Evolutionary conservation across 2,113 vertebrate species (phyloP), one percentile per base, ranked within the genome.

Genomic region (Thamnophis sirtalis): DNA sequence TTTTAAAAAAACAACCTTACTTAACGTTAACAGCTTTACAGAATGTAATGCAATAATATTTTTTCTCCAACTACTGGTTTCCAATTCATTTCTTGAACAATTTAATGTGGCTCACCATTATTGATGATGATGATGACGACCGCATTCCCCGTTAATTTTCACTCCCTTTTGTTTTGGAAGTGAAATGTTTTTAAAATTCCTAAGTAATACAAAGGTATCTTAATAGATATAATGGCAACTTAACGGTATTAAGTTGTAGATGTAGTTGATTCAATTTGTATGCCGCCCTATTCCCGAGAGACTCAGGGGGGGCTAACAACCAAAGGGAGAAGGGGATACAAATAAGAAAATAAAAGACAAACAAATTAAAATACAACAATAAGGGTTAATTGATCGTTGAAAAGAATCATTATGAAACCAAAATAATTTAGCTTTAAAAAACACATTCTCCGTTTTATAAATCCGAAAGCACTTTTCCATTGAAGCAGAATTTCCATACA

Each of bases 401-500:
- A 60, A 26, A 26, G 58, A 24, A 26, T 60, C 58, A 26, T 60
- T 89, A 90, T 93, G 93, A 28, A 28, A 33, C 91, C 92, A 95
- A 96, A 22, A 56, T 55, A 94, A 90, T 92, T 10, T 88, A 73
- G 38, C 94, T 93, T 89, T 19, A 88, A 93, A 95, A 91, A 19
- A 73, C 89, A 88, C 91, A 53, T 80, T 38, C 1, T 21, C 28
- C 93, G 26, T 90, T 92, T 87, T 90, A 43, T 89, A 95, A 91
- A 94, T 54, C 92, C 54, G 94, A 92, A 91, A 51, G 89, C 51
- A 94, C 58, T 19, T 88, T 91, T 94, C 86, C 0, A 91, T 94
- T 90, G 90, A 93, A 96, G 92, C 92, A 96, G 55, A 9, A 88
- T 92, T 93, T 97, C 94, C 92, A 91, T 95, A 21, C 92, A 95